phyloP scores from a whole-genome alignment of 2,797 vertebrate genomes.

The Trichosurus vulpecula region DNA sequence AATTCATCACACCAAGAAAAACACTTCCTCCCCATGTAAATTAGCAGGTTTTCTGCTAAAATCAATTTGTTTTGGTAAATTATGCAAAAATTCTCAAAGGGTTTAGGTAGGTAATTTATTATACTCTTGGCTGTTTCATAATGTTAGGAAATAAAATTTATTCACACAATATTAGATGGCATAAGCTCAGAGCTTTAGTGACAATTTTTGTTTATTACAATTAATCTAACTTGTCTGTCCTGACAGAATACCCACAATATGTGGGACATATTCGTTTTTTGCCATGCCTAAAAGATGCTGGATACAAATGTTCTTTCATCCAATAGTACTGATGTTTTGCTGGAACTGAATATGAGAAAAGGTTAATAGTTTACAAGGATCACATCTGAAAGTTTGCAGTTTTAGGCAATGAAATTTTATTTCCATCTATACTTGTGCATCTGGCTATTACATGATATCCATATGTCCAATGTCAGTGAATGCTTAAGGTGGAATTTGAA shows the following conservation, averaged over 20 bases:
- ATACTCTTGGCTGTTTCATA: constrained; percentile 82
- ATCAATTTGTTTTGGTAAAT: constrained; percentile 88
- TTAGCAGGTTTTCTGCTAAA: constrained; percentile 85
- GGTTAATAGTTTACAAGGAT: constrained; percentile 56
- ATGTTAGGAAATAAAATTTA: constrained; percentile 85
- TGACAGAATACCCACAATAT: constrained; percentile 77
- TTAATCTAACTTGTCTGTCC: constrained; percentile 80
- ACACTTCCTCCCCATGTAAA: constrained; percentile 84
- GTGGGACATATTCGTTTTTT: constrained; percentile 67
- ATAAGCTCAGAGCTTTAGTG: constrained; percentile 82
- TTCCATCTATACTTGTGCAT: background rate
- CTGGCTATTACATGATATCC: background rate
- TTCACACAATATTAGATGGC: constrained; percentile 82
- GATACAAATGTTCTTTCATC: constrained; percentile 50
- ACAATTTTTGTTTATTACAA: constrained; percentile 83
- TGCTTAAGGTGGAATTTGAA: background rate
- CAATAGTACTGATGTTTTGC: constrained; percentile 64
- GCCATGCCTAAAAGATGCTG: constrained; percentile 68
- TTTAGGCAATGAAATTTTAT: constrained; percentile 42
- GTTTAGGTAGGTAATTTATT: constrained; percentile 86
- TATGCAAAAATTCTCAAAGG: constrained; percentile 87
- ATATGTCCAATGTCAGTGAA: background rate
- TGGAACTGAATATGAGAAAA: constrained; percentile 55
- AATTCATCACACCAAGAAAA: constrained; percentile 86
- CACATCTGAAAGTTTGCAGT: constrained; percentile 23